Percentiles rank a stretch among this genome's conserved stretches.
These are phyloP conservation scores for Homarus gammarus DNA, from an alignment of 2,888 invertebrate species.

Conservation along the genomic window DNA sequence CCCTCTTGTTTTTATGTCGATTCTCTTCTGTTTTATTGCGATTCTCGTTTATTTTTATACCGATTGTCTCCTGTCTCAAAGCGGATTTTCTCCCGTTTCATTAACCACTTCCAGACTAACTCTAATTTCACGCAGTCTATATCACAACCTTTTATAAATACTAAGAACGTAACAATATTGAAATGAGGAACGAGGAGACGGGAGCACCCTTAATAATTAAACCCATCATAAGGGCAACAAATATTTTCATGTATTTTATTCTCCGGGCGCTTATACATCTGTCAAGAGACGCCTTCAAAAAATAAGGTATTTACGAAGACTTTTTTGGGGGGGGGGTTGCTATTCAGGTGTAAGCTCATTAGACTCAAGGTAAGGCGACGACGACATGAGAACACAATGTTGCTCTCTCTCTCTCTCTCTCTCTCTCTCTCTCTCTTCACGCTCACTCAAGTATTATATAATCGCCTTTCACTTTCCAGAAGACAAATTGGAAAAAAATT, in stretches of 20 bases:
- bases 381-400: background rate
- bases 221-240: no score
- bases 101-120: no score
- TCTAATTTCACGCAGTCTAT: no score
- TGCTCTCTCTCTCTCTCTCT: background rate
- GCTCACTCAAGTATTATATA: constrained; percentile 11
- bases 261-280: no score
- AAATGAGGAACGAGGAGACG: no score
- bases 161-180: no score
- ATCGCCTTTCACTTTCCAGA: constrained; percentile 31
- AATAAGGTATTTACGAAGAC: background rate
- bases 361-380: background rate
- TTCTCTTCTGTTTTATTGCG: background rate
- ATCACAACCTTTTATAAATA: no score
- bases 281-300: background rate
- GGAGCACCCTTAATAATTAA: no score
- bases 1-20: background rate
- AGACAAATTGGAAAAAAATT: constrained; percentile 25
- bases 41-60: background rate
- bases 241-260: no score
- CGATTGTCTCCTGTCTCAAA: background rate
- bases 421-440: background rate
- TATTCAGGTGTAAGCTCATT: constrained; percentile 2
- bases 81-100: background rate
- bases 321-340: background rate